Evolutionary conservation across 1,140 invertebrate species (phyloP).

Genomic region (Listronotus bonariensis): DNA sequence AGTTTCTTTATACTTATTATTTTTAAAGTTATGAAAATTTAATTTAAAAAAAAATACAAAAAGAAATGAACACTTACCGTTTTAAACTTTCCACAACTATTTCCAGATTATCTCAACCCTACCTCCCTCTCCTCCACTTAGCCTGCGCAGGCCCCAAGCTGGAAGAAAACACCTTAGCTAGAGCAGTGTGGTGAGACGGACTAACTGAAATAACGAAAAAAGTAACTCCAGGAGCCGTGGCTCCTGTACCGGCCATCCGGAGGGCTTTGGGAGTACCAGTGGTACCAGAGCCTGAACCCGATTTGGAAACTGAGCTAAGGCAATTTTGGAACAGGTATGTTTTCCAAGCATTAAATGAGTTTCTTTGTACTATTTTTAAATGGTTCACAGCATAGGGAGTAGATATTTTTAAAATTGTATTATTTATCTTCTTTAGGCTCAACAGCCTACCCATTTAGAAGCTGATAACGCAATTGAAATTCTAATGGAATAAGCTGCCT

Average conservation of each 20-base stretch:
- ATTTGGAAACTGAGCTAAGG: conserved; percentile 71
- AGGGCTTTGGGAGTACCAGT: conserved; percentile 79
- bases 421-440: conserved; percentile 41
- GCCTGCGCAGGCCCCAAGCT: conserved; percentile 70
- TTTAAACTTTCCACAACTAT: neutral
- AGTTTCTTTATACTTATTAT: too few species aligned
- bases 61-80: too few species aligned
- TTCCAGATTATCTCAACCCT: conserved; percentile 68
- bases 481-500: conserved; percentile 58
- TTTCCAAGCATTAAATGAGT: conserved; percentile 51
- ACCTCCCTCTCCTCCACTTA: conserved; percentile 75
- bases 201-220: conserved; percentile 80
- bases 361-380: neutral
- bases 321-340: conserved; percentile 70
- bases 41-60: too few species aligned
- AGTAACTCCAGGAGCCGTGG: conserved; percentile 73
- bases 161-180: conserved; percentile 74
- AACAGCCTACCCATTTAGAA: conserved; percentile 57
- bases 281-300: conserved; percentile 52
- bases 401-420: conserved; percentile 70
- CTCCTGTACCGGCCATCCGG: conserved; percentile 71
- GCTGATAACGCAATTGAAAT: conserved; percentile 68
- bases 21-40: too few species aligned
- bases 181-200: conserved; percentile 79
- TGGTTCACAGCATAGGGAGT: neutral